Percentiles rank a stretch among this genome's conserved stretches.
Conservation (phyloP, 2,888 invertebrate genomes). For the Pseudanteris insignis region DNA sequence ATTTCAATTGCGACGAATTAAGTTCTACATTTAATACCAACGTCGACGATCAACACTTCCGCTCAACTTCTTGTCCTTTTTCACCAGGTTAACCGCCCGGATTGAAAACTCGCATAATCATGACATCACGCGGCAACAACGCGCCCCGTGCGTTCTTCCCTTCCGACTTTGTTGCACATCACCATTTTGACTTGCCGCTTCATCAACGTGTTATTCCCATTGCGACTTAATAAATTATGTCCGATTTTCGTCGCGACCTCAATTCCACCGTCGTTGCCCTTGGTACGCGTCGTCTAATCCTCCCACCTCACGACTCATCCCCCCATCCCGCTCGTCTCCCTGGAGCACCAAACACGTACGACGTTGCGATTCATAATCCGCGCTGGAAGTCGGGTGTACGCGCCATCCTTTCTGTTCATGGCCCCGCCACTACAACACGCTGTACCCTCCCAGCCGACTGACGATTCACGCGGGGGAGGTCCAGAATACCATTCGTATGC, state of each 20-base stretch:
- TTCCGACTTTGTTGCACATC: slow-evolving; percentile 29
- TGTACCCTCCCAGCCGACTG: slow-evolving; percentile 59
- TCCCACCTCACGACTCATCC: slow-evolving; percentile 12
- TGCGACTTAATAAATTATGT: slow-evolving; percentile 24
- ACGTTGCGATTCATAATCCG: slow-evolving; percentile 67
- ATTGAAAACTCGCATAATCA: too few species aligned
- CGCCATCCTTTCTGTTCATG: slow-evolving; percentile 66
- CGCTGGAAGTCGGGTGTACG: slow-evolving; percentile 59
- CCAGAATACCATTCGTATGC: slow-evolving; percentile 63
- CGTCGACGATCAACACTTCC: too few species aligned
- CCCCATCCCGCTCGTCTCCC: slow-evolving; percentile 26
- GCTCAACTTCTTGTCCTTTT: too few species aligned
- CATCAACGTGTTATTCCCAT: too few species aligned
- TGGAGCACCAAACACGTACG: slow-evolving; percentile 50
- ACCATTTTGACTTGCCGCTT: slow-evolving; percentile 40
- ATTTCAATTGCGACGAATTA: too few species aligned
- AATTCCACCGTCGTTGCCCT: neutral
- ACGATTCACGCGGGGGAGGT: slow-evolving; percentile 62
- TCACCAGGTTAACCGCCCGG: too few species aligned
- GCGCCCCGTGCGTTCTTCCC: slow-evolving; percentile 11
- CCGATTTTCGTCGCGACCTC: too few species aligned
- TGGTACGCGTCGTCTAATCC: neutral
- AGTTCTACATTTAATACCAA: too few species aligned
- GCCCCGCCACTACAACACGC: slow-evolving; percentile 60
- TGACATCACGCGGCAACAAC: slow-evolving; percentile 13